Conservation (phyloP, 2,797 vertebrate species). For the Eptatretus atami region DNA sequence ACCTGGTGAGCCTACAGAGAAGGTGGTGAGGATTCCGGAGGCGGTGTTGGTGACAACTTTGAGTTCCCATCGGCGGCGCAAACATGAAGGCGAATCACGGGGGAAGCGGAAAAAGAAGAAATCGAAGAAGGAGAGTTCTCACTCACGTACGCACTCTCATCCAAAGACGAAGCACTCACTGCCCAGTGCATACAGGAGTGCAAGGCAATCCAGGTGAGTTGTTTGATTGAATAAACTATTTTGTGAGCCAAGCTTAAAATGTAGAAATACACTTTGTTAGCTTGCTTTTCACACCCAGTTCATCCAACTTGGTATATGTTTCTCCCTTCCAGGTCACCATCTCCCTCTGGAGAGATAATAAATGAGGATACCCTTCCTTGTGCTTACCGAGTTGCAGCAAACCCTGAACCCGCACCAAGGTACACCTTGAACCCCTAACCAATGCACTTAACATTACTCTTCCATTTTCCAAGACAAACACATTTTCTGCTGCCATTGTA, state of each 20-base stretch:
- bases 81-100: constrained; percentile 23
- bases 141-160: constrained; percentile 17
- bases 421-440: no score
- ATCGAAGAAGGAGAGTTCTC: constrained; percentile 28
- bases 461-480: no score
- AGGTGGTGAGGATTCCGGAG: no score
- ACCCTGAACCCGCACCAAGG: constrained; percentile 16
- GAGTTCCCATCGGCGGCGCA: constrained; percentile 42
- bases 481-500: no score
- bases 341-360: constrained; percentile 22
- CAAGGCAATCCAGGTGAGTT: constrained; percentile 42
- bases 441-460: no score
- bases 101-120: constrained; percentile 40
- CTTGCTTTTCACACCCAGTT: no score
- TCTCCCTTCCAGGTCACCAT: not conserved
- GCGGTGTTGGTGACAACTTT: not conserved
- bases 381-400: constrained; percentile 33
- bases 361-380: constrained; percentile 20
- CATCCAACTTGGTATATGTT: not conserved
- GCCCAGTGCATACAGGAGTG: constrained; percentile 56
- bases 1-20: no score
- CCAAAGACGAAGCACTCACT: constrained; percentile 49
- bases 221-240: not conserved
- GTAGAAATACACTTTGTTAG: no score
- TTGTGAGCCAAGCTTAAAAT: no score